Conservation (phyloP, 2,888 invertebrate genomes). For the Cantharis lateralis region DNA sequence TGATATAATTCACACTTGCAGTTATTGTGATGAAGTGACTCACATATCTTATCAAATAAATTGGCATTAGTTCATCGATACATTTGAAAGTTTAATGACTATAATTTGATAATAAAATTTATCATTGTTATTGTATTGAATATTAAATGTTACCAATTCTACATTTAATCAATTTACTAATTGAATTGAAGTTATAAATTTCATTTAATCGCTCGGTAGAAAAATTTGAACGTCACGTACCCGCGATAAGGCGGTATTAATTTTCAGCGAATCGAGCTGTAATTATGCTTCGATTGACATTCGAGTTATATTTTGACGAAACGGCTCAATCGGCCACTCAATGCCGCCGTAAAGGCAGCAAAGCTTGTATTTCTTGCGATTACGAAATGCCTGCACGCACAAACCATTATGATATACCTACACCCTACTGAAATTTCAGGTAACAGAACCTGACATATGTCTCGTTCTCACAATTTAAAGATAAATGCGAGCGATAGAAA, state of each 20-base stretch:
- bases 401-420: conserved; percentile 18
- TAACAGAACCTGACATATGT: conserved; percentile 10
- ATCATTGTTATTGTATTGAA: neutral
- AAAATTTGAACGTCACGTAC: neutral
- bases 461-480: conserved; percentile 12
- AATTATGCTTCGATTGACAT: neutral
- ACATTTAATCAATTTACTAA: neutral
- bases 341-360: neutral
- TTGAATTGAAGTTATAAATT: neutral
- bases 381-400: conserved; percentile 23
- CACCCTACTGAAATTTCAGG: conserved; percentile 15
- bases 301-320: neutral
- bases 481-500: neutral
- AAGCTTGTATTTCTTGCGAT: conserved; percentile 12
- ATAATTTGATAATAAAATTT: neutral
- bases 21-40: conserved; percentile 29
- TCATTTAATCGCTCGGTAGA: neutral
- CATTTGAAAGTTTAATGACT: conserved; percentile 46
- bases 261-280: neutral
- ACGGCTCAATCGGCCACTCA: conserved; percentile 12
- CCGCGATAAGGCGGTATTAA: neutral
- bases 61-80: conserved; percentile 52
- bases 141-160: neutral
- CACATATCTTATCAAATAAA: conserved; percentile 26
- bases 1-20: conserved; percentile 37